These are phyloP conservation scores for Watersipora subatra DNA, from an alignment of 1,140 invertebrate species.

Conservation along the genomic window DNA sequence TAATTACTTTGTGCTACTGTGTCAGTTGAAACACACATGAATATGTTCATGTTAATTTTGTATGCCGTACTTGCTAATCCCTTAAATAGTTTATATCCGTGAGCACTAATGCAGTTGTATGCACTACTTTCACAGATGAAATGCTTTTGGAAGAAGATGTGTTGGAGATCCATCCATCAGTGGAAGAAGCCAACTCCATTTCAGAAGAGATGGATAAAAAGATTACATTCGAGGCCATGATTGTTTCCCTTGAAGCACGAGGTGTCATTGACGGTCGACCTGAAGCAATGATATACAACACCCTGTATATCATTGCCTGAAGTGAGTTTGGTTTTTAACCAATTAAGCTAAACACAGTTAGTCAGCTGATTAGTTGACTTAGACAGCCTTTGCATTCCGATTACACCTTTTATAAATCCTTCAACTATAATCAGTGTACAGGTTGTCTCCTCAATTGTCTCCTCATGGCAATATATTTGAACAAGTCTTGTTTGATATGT, in stretches of 20 bases:
- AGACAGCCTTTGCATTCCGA: not conserved
- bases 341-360: slow-evolving; percentile 2
- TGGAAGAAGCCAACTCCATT: slow-evolving; percentile 50
- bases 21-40: too few species aligned
- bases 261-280: slow-evolving; percentile 41
- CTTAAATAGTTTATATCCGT: too few species aligned
- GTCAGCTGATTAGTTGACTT: slow-evolving; percentile 4
- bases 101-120: too few species aligned
- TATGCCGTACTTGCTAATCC: too few species aligned
- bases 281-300: too few species aligned
- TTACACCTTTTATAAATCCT: not conserved
- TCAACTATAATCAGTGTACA: too few species aligned
- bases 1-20: too few species aligned
- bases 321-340: slow-evolving; percentile 22
- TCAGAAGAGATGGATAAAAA: slow-evolving; percentile 48
- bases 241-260: slow-evolving; percentile 47
- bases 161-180: slow-evolving; percentile 46
- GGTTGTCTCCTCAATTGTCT: too few species aligned
- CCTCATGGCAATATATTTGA: too few species aligned
- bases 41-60: too few species aligned
- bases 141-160: slow-evolving; percentile 47
- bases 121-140: slow-evolving; percentile 40
- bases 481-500: too few species aligned
- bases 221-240: slow-evolving; percentile 48
- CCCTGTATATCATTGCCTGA: too few species aligned